Conservation (phyloP, 1,140 invertebrate genomes). For the Drosophila tristis region DNA sequence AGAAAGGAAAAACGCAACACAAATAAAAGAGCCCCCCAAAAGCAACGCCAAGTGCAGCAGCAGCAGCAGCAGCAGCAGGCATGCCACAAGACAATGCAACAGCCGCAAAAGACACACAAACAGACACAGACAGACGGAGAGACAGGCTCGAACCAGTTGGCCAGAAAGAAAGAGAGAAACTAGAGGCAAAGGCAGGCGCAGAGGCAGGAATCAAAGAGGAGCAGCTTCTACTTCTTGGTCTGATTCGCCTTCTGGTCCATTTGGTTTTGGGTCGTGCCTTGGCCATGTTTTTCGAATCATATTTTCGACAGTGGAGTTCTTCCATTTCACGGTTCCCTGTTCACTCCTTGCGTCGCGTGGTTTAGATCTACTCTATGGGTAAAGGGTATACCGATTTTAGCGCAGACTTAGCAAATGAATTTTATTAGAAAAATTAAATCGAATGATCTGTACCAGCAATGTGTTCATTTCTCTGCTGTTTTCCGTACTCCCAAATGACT, state of each 20-base stretch:
- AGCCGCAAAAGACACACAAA: constrained; percentile 33
- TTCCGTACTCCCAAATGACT: too few relatives aligned
- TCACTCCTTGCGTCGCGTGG: background rate
- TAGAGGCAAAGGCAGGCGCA: background rate
- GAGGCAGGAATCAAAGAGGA: background rate
- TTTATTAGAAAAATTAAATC: too few relatives aligned
- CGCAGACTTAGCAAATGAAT: background rate
- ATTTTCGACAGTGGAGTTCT: constrained; percentile 46
- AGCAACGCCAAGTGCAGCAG: constrained; percentile 71
- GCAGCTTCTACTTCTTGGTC: constrained; percentile 29
- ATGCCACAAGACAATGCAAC: constrained; percentile 72
- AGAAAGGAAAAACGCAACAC: constrained; percentile 37
- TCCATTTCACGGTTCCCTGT: constrained; percentile 38
- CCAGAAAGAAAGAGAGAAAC: constrained; percentile 15
- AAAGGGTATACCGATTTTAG: constrained; percentile 1
- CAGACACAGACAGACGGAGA: too few relatives aligned
- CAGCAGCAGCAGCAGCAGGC: constrained; percentile 38
- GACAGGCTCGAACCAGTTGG: constrained; percentile 46
- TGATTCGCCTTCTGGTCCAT: constrained; percentile 48
- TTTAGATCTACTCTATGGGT: background rate
- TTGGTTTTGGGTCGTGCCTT: constrained; percentile 50
- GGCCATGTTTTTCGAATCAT: constrained; percentile 42
- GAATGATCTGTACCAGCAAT: too few relatives aligned
- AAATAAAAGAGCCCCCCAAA: constrained; percentile 30
- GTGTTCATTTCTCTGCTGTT: too few relatives aligned